Conservation (phyloP, 2,797 vertebrate genomes). For the Melanotaenia pygmaea region DNA sequence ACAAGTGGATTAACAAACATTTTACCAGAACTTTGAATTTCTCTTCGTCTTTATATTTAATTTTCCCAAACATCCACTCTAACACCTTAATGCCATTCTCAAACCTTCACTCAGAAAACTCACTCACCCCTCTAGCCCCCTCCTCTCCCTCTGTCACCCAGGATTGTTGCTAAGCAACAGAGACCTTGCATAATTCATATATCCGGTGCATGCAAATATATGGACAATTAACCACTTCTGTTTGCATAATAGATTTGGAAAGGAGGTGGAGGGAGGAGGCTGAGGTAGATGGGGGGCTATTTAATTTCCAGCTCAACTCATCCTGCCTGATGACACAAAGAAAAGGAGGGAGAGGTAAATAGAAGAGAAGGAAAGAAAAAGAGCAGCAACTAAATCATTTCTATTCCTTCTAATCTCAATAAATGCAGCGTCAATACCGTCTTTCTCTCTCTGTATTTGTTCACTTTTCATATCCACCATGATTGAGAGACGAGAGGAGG, state of each 20-base stretch:
- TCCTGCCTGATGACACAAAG: conserved; percentile 70
- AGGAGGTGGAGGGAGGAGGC: conserved; percentile 32
- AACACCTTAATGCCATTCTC: conserved; percentile 51
- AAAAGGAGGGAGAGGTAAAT: conserved; percentile 22
- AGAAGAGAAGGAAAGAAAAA: conserved; percentile 17
- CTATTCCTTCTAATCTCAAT: conserved; percentile 62
- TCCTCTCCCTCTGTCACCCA: conserved; percentile 29
- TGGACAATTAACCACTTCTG: conserved; percentile 87
- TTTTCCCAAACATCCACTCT: conserved; percentile 34
- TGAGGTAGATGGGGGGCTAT: conserved; percentile 39
- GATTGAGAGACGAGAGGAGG: conserved; percentile 51
- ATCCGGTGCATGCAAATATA: conserved; percentile 85
- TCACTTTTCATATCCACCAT: conserved; percentile 42
- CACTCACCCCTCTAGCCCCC: not conserved
- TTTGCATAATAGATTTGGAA: conserved; percentile 85
- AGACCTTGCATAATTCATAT: conserved; percentile 81
- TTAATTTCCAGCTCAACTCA: conserved; percentile 72
- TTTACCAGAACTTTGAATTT: conserved; percentile 11
- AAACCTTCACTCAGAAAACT: conserved; percentile 41
- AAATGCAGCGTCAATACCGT: conserved; percentile 64
- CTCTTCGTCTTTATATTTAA: conserved; percentile 31
- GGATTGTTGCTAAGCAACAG: conserved; percentile 82
- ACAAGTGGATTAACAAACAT: conserved; percentile 1
- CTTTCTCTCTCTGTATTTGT: conserved; percentile 62
- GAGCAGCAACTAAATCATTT: conserved; percentile 47